Base-by-base conservation (phyloP, 2,888 invertebrate species). In the Pyralis farinalis region DNA sequence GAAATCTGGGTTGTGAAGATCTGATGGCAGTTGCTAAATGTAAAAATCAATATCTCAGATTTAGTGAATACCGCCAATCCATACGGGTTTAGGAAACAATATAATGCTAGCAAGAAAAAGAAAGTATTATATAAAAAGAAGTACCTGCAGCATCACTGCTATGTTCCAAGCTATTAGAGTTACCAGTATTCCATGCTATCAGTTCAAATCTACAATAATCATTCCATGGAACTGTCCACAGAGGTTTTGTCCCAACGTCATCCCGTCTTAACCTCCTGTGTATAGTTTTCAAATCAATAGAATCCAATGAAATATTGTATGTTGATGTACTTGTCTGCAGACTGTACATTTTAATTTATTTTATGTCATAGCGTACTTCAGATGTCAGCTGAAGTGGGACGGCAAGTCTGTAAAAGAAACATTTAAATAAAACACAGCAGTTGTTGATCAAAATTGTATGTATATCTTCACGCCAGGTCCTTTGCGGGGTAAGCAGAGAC, bases 261-360 rank as follows among this genome's bases (percentile, higher is more conserved):
- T 12, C 3, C 3, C 16, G 16, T 12, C 28, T 4, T 1, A 21
- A 25, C 22, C n/a, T 25, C 8, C 10, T 34, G 4, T 10, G 3
- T 4, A 37, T 2, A 10, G 27, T 36, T 1, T 25, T 33, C 1
- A 33, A 8, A 16, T 40, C 43, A 11, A 37, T 6, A 8, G 28
- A 0, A 10, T 43, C 43, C 28, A 43, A 20, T 29, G 29, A 29
- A 2, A 43, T 5, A 0, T 25, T 1, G 34, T 10, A 43, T 1
- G 43, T 39, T 5, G 29, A 7, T 29, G 28, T 28, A 20, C 16
- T 20, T 11, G 28, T 16, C 6, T 12, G 20, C 6, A 29, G 6
- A 3, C 7, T 29, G 4, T 36, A 35, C 36, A 36, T 36, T 5
- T 9, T 34, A 11, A 12, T n/a, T n/a, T 7, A 2, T 22, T 10